Percentiles rank a stretch among this genome's conserved stretches.
Evolutionary conservation across 2,888 invertebrate species (phyloP).

Genomic region (Ptychoptera contaminata): DNA sequence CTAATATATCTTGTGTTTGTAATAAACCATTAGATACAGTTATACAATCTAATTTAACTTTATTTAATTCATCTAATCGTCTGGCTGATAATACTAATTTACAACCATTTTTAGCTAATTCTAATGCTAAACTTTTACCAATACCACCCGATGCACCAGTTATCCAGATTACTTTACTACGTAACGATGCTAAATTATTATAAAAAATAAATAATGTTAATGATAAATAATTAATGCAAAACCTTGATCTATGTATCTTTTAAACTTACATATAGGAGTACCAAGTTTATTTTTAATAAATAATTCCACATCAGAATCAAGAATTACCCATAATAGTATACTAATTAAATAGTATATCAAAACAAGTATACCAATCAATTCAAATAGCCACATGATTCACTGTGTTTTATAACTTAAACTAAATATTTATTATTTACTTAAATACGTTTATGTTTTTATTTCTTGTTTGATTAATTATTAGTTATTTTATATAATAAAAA

Average conservation of each 20-base stretch:
- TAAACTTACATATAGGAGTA: constrained; percentile 37
- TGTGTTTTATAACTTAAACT: no score
- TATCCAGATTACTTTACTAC: constrained; percentile 64
- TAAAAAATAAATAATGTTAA: background rate
- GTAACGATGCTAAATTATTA: constrained; percentile 31
- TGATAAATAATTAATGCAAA: background rate
- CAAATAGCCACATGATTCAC: constrained; percentile 21
- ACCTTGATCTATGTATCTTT: background rate
- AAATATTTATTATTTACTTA: no score
- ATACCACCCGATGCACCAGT: constrained; percentile 77
- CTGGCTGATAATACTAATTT: constrained; percentile 53
- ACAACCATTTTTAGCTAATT: constrained; percentile 46
- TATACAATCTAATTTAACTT: constrained; percentile 48
- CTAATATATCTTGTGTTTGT: constrained; percentile 43
- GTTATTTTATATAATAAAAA: no score
- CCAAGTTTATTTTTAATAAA: constrained; percentile 44
- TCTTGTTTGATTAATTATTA: no score
- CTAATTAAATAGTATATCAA: constrained; percentile 36
- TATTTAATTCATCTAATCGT: constrained; percentile 41
- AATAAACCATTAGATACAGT: constrained; percentile 30
- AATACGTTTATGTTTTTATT: no score
- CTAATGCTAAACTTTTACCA: constrained; percentile 54
- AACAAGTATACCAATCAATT: constrained; percentile 19
- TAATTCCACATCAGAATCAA: constrained; percentile 44
- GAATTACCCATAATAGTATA: constrained; percentile 32